A percentile compares a stretch with the other conserved stretches of the same genome.
Conservation (phyloP, 92 coral and sea anemone species). For the Ricordea florida region DNA sequence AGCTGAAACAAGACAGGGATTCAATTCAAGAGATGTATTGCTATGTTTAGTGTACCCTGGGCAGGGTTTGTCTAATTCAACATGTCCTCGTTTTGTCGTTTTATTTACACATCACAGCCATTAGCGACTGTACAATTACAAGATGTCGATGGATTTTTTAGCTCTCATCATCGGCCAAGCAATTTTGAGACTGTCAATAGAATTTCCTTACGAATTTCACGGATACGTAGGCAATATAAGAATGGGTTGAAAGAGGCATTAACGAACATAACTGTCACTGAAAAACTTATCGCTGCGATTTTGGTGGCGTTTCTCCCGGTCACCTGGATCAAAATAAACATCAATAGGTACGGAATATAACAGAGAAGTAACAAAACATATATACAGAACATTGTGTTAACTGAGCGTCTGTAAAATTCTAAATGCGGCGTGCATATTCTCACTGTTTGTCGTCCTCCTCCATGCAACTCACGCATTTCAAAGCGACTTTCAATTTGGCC, state of each 20-base stretch:
- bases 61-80: too few species aligned
- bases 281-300: conserved; percentile 1
- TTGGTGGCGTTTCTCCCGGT: not conserved
- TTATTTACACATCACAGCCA: too few species aligned
- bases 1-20: too few species aligned
- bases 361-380: conserved; percentile 20
- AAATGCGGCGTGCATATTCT: conserved; percentile 8
- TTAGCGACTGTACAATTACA: too few species aligned
- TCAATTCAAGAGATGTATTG: too few species aligned
- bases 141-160: too few species aligned
- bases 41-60: too few species aligned
- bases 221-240: conserved; percentile 29
- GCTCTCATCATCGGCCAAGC: not conserved
- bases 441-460: not conserved
- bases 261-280: conserved; percentile 23
- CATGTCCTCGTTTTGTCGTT: too few species aligned
- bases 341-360: not conserved
- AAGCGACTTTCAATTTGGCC: not conserved
- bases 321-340: conserved; percentile 15
- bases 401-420: conserved; percentile 12
- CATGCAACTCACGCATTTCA: not conserved
- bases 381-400: conserved; percentile 25
- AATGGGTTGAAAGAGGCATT: conserved; percentile 23
- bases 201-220: conserved; percentile 2
- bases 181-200: not conserved